These are phyloP conservation scores for Acinonyx jubatus DNA, from an alignment of 2,113 vertebrate genomes.

Conservation along the genomic window DNA sequence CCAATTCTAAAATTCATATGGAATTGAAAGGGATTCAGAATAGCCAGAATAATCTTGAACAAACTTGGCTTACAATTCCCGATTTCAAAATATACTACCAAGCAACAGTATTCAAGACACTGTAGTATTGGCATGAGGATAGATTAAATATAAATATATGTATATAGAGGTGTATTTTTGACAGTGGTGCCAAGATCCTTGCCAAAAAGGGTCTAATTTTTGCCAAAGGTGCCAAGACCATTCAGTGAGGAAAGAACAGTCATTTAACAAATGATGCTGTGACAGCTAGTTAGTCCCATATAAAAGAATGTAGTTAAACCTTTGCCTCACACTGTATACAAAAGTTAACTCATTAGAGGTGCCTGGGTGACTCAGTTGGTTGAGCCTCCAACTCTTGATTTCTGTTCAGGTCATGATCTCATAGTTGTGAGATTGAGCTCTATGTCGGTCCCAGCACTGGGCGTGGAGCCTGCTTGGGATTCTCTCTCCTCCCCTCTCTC, in stretches of 20 bases:
- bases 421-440: too few relatives aligned
- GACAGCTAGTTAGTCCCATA: neutral
- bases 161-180: neutral
- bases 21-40: neutral
- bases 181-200: neutral
- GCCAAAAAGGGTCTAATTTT: neutral
- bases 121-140: neutral
- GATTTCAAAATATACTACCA: neutral
- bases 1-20: slow-evolving; percentile 13
- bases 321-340: neutral
- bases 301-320: neutral
- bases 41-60: neutral
- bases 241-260: neutral
- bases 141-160: neutral
- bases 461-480: too few relatives aligned
- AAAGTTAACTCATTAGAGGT: neutral
- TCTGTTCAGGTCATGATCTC: too few relatives aligned
- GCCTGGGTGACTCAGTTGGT: too few relatives aligned
- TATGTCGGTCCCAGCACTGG: too few relatives aligned
- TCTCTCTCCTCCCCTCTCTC: too few relatives aligned
- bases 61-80: neutral
- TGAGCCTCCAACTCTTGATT: too few relatives aligned
- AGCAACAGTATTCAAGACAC: neutral
- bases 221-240: neutral
- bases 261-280: neutral